Conservation (phyloP, 2,888 invertebrate genomes). For the Brachylomia viminalis region DNA sequence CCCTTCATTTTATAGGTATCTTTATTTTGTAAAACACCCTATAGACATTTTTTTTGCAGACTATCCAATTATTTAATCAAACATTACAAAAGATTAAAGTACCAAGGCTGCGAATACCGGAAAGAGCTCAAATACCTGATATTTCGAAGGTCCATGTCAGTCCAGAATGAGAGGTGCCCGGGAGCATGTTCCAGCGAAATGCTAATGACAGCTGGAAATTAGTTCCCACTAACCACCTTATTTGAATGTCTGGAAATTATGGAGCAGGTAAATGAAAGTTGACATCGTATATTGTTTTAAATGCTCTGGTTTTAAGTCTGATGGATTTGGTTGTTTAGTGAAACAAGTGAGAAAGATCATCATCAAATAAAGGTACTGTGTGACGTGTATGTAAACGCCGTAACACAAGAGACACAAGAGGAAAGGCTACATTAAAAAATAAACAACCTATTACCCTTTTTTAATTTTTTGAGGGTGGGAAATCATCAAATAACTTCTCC, state of each 20-base stretch:
- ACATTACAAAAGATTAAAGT: not conserved
- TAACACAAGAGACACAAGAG: not conserved
- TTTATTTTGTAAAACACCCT: too few relatives aligned
- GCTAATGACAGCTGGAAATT: constrained; percentile 60
- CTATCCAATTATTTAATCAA: not conserved
- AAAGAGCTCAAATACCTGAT: constrained; percentile 8
- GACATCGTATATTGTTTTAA: not conserved
- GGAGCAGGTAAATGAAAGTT: constrained; percentile 16
- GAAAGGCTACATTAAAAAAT: not conserved
- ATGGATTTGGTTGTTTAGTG: not conserved
- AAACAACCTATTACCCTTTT: too few relatives aligned
- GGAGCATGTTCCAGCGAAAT: constrained; percentile 32
- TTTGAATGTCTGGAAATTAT: constrained; percentile 3
- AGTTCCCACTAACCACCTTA: constrained; percentile 34
- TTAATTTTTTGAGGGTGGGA: too few relatives aligned
- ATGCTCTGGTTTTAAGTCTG: not conserved
- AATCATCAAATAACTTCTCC: too few relatives aligned
- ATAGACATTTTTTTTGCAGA: not conserved
- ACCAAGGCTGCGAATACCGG: not conserved
- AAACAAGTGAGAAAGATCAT: not conserved
- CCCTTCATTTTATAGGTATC: too few relatives aligned
- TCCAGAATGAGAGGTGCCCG: constrained; percentile 5
- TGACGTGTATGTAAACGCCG: not conserved
- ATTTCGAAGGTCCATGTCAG: not conserved
- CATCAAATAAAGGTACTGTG: not conserved